A percentile compares a stretch with the other conserved stretches of the same genome.
Conservation (phyloP, 1,140 invertebrate genomes). For the Probaryconus sp. region DNA sequence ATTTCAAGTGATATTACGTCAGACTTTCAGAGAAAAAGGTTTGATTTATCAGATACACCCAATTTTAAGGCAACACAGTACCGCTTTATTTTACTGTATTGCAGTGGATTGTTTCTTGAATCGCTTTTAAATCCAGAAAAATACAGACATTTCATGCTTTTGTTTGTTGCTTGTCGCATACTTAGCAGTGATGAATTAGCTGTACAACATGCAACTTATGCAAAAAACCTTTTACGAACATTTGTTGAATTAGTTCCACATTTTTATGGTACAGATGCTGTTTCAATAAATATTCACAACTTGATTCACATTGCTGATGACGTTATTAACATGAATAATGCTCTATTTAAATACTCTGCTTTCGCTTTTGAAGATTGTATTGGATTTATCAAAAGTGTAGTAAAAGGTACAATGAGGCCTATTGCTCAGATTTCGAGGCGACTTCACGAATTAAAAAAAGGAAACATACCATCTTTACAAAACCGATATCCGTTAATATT, state of each 20-base stretch:
- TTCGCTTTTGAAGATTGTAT: constrained; percentile 37
- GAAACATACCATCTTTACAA: not conserved
- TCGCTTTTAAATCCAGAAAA: constrained; percentile 9
- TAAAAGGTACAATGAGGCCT: constrained; percentile 30
- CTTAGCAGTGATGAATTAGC: constrained; percentile 1
- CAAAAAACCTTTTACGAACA: constrained; percentile 8
- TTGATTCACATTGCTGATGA: constrained; percentile 28
- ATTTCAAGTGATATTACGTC: too few relatives aligned
- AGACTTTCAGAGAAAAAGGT: too few relatives aligned
- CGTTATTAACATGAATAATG: constrained; percentile 12
- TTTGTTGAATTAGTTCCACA: constrained; percentile 19
- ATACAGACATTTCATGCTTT: constrained; percentile 38
- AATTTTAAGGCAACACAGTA: constrained; percentile 28
- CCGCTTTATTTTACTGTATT: constrained; percentile 24
- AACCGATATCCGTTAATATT: constrained; percentile 14
- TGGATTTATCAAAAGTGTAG: constrained; percentile 21
- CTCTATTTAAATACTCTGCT: constrained; percentile 22
- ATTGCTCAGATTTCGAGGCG: constrained; percentile 27
- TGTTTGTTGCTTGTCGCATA: constrained; percentile 30
- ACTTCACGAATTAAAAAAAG: constrained; percentile 16
- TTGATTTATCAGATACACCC: not conserved
- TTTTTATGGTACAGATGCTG: constrained; percentile 16
- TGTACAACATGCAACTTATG: constrained; percentile 1
- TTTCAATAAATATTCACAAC: constrained; percentile 40
- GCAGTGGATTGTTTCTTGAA: not conserved